A percentile compares a stretch with the other conserved stretches of the same genome.
These are phyloP conservation scores for Oxyura jamaicensis DNA, from an alignment of 2,113 vertebrate species.

Conservation along the genomic window DNA sequence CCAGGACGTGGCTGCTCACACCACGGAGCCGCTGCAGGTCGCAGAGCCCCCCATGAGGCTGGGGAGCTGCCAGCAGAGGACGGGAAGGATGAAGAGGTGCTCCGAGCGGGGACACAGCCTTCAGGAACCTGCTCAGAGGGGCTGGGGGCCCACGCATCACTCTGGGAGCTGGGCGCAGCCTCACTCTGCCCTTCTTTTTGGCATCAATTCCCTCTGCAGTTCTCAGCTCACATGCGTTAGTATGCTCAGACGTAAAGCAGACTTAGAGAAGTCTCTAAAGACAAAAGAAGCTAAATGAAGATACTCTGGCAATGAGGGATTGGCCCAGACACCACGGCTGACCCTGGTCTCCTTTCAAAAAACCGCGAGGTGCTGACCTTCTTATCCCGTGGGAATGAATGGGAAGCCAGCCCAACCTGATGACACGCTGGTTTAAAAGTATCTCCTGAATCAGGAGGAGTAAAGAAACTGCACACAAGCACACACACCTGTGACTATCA, in stretches of 20 bases:
- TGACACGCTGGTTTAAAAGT: neutral
- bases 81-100: neutral
- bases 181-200: neutral
- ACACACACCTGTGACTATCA: neutral
- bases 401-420: neutral
- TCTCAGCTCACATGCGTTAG: neutral
- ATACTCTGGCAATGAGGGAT: neutral
- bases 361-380: neutral
- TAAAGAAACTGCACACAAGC: neutral
- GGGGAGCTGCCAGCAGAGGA: neutral
- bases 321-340: neutral
- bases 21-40: neutral
- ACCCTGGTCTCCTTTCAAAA: neutral
- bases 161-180: neutral
- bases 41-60: neutral
- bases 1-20: neutral
- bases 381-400: rapidly evolving
- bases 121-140: neutral
- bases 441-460: neutral
- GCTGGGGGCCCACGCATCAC: neutral
- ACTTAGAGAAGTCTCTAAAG: neutral
- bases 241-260: neutral
- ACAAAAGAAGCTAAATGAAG: neutral
- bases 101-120: neutral
- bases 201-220: neutral